These are phyloP conservation scores for Eulemur albifrons DNA, from an alignment of 2,797 vertebrate species.

Conservation along the genomic window DNA sequence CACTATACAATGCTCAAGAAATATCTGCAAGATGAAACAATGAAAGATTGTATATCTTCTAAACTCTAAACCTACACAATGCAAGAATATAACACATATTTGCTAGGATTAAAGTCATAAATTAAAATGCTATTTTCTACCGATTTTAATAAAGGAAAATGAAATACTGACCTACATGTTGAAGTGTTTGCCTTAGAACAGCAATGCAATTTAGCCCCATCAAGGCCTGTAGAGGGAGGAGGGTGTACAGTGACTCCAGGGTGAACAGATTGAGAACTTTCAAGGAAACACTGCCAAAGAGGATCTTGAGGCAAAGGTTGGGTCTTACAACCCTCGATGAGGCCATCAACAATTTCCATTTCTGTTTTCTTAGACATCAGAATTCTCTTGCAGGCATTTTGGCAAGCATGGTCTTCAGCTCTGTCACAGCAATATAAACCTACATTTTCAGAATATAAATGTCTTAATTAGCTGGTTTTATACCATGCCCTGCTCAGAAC, in stretches of 20 bases:
- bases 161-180: constrained; percentile 91
- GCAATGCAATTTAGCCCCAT: constrained; percentile 98
- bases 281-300: constrained; percentile 98
- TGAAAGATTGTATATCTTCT: not conserved
- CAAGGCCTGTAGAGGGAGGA: constrained; percentile 93
- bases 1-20: not conserved
- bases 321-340: constrained; percentile 94
- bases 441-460: constrained; percentile 77
- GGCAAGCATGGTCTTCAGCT: constrained; percentile 93
- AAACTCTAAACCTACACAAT: constrained; percentile 26
- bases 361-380: constrained; percentile 97
- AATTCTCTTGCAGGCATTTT: constrained; percentile 93
- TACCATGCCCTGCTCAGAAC: not conserved
- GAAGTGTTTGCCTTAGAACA: constrained; percentile 98
- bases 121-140: constrained; percentile 50
- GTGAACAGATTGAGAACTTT: constrained; percentile 92
- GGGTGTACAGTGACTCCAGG: constrained; percentile 90
- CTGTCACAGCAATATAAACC: constrained; percentile 98
- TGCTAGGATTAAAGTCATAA: constrained; percentile 24
- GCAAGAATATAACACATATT: not conserved
- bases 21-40: constrained; percentile 29
- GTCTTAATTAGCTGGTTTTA: constrained; percentile 30
- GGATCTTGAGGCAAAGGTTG: constrained; percentile 98
- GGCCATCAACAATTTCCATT: constrained; percentile 97
- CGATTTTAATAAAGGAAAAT: not conserved